These are phyloP conservation scores for Penaeus japonicus DNA, from an alignment of 1,140 invertebrate species.

Conservation along the genomic window DNA sequence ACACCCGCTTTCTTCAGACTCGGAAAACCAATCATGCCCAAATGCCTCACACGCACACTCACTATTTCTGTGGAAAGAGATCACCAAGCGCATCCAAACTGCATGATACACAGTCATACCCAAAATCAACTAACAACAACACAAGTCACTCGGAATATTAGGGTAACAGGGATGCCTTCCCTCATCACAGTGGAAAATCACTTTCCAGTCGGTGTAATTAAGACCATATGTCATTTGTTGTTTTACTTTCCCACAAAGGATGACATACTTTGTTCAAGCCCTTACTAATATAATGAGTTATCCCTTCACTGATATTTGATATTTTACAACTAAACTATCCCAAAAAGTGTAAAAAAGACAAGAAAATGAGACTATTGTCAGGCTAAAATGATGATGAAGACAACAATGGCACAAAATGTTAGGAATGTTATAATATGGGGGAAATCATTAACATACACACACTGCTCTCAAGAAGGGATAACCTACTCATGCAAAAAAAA, in stretches of 20 bases:
- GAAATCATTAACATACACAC: neutral
- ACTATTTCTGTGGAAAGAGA: conserved; percentile 10
- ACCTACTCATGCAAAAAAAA: neutral
- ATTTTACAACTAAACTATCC: neutral
- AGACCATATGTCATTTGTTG: too few relatives aligned
- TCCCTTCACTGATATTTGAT: too few relatives aligned
- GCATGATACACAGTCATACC: conserved; percentile 30
- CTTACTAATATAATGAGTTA: too few relatives aligned
- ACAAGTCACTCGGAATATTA: conserved; percentile 32
- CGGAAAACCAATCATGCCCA: neutral
- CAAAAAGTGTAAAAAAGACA: neutral
- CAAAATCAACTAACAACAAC: conserved; percentile 18
- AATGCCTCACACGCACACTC: neutral
- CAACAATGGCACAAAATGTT: neutral
- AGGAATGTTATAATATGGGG: conserved; percentile 10
- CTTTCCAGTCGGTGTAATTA: too few relatives aligned
- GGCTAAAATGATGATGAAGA: neutral
- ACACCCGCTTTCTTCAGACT: neutral
- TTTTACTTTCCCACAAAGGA: too few relatives aligned
- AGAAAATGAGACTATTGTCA: neutral
- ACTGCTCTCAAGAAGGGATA: neutral
- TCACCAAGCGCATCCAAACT: conserved; percentile 31
- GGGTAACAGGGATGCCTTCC: conserved; percentile 27
- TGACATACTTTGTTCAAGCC: too few relatives aligned
- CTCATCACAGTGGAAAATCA: neutral